A percentile compares a stretch with the other conserved stretches of the same genome.
Conservation (phyloP, 1,140 invertebrate species). For the Phymastichus coffea region DNA sequence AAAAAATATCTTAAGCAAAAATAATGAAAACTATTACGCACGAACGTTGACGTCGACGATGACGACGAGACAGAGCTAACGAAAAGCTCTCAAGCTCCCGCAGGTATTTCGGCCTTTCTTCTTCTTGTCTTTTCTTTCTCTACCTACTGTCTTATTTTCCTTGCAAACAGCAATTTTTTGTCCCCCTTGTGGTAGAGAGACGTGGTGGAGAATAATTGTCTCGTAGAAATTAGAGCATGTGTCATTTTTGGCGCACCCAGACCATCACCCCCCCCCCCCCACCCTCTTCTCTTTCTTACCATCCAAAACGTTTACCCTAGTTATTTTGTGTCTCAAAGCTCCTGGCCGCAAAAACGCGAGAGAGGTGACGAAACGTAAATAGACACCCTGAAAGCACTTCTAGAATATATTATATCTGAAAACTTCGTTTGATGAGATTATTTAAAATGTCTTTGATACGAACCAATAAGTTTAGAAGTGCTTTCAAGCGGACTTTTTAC, state of each 20-base stretch:
- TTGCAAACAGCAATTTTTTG: background rate
- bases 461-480: no score
- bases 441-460: no score
- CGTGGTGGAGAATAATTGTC: no score
- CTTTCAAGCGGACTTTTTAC: no score
- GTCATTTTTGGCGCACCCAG: slow-evolving; percentile 9
- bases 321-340: background rate
- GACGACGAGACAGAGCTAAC: background rate
- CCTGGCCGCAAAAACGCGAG: background rate
- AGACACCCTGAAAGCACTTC: slow-evolving; percentile 15
- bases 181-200: background rate
- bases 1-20: slow-evolving; percentile 20
- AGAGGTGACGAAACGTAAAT: slow-evolving; percentile 16
- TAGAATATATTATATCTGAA: no score
- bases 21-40: background rate
- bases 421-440: no score
- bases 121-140: background rate
- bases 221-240: slow-evolving; percentile 21
- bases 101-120: slow-evolving; percentile 13
- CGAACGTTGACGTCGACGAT: background rate
- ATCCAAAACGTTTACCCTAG: background rate
- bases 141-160: background rate
- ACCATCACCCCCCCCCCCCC: background rate
- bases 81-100: background rate
- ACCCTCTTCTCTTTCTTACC: background rate